Evolutionary conservation across 1,140 invertebrate genomes (phyloP).

Genomic region (Bombus ignitus): DNA sequence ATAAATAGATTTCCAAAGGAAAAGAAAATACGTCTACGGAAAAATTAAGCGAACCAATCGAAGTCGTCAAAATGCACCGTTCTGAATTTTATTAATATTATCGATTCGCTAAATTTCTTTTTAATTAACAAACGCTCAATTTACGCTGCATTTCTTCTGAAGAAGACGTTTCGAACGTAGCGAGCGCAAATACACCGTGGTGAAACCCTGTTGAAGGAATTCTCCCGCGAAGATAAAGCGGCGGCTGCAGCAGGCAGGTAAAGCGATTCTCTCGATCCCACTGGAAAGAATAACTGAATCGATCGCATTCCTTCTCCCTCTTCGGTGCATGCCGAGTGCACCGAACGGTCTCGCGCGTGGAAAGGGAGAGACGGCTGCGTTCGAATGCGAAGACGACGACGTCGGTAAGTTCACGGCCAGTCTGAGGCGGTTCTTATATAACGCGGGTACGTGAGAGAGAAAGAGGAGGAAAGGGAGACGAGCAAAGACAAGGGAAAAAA

Average conservation of each 20-base stretch:
- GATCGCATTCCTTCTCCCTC: constrained; percentile 62
- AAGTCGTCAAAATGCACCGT: background rate
- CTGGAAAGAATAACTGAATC: constrained; percentile 48
- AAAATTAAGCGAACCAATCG: background rate
- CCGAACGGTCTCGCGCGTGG: constrained; percentile 42
- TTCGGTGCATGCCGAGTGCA: constrained; percentile 63
- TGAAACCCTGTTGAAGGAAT: background rate
- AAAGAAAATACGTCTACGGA: background rate
- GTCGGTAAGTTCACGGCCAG: constrained; percentile 82
- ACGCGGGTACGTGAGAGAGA: constrained; percentile 50
- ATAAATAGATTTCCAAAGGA: background rate
- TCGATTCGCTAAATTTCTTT: background rate
- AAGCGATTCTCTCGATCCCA: constrained; percentile 36
- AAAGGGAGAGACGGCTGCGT: constrained; percentile 66
- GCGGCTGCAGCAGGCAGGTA: constrained; percentile 26
- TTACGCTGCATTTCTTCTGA: background rate
- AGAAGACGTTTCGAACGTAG: background rate
- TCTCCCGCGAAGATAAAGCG: background rate
- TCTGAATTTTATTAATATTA: no score
- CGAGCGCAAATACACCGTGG: background rate
- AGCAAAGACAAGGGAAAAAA: background rate
- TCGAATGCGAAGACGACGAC: constrained; percentile 66
- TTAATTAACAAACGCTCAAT: background rate
- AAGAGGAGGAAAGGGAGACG: constrained; percentile 7
- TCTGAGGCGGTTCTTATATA: constrained; percentile 79